Conservation (phyloP, 2,113 vertebrate species). For the Callorhinus ursinus region DNA sequence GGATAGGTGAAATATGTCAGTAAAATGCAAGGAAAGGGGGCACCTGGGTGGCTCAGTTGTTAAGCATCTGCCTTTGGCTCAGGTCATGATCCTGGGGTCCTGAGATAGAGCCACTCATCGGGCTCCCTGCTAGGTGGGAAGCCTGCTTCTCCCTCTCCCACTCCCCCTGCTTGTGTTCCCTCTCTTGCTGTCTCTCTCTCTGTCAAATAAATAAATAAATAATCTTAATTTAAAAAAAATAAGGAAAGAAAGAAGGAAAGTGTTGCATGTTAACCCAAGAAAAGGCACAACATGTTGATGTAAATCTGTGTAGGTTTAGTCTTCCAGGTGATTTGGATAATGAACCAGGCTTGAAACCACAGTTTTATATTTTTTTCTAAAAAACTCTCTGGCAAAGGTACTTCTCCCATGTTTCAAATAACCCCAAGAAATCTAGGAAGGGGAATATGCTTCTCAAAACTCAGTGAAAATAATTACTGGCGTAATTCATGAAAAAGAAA, state of each 20-base stretch:
- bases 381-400: not conserved
- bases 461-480: not conserved
- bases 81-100: no score
- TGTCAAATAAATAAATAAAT: no score
- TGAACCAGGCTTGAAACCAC: not conserved
- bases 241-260: not conserved
- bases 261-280: not conserved
- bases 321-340: not conserved
- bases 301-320: not conserved
- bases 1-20: not conserved
- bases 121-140: no score
- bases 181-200: no score
- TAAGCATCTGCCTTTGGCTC: no score
- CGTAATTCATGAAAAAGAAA: not conserved
- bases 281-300: not conserved
- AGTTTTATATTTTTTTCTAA: constrained; percentile 28
- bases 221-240: not conserved
- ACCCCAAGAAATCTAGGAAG: not conserved
- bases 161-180: no score
- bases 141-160: no score
- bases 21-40: not conserved
- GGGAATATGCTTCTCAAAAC: not conserved
- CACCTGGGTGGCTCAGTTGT: no score
- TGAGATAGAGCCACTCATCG: no score
- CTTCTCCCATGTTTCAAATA: constrained; percentile 28